These are phyloP conservation scores for Erpobdella octoculata DNA, from an alignment of 2,888 invertebrate species.

Conservation along the genomic window DNA sequence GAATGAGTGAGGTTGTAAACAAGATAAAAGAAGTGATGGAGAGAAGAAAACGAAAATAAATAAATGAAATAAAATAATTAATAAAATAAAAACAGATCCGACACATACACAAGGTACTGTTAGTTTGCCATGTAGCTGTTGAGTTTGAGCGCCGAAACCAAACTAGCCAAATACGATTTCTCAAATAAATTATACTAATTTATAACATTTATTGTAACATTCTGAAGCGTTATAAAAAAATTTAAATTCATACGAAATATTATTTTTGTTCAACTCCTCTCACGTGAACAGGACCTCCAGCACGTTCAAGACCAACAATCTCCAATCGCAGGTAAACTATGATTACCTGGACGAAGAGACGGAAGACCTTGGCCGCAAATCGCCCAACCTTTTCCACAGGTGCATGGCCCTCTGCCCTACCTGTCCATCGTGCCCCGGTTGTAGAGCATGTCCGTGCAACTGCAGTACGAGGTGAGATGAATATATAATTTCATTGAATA, in stretches of 20 bases:
- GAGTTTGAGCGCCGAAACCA: too few species aligned
- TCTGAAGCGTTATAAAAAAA: background rate
- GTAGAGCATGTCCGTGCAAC: conserved; percentile 5
- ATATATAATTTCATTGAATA: too few species aligned
- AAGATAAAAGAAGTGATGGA: too few species aligned
- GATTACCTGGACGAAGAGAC: conserved; percentile 48
- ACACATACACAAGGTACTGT: too few species aligned
- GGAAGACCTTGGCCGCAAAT: conserved; percentile 30
- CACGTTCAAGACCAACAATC: conserved; percentile 42
- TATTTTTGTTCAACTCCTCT: too few species aligned
- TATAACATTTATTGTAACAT: background rate
- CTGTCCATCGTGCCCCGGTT: background rate
- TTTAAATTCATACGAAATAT: background rate
- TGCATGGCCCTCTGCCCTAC: background rate
- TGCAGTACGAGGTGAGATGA: conserved; percentile 15
- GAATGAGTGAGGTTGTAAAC: background rate
- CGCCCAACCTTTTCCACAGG: background rate
- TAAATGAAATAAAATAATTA: too few species aligned
- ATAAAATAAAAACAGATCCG: too few species aligned
- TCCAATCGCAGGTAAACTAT: conserved; percentile 42
- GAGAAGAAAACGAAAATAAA: too few species aligned
- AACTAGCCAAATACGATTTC: too few species aligned
- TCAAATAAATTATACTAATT: background rate
- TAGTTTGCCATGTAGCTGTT: too few species aligned
- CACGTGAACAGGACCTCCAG: conserved; percentile 1